Conservation (phyloP, 2,797 vertebrate genomes). For the Fratercula arctica region DNA sequence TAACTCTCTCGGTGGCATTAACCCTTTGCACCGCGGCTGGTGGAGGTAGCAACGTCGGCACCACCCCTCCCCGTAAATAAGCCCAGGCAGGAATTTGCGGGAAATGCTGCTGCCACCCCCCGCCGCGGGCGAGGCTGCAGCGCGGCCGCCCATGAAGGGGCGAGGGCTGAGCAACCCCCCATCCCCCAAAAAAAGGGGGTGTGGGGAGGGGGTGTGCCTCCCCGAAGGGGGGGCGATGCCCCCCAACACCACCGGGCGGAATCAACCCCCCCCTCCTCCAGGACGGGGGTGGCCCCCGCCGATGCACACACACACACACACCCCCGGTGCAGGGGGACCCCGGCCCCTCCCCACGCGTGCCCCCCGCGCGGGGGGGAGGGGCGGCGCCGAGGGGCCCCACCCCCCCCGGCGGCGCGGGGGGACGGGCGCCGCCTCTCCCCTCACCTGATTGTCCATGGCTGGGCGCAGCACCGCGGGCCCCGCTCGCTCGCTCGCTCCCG, state of each 20-base stretch:
- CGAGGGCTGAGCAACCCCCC: neutral
- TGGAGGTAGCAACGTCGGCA: neutral
- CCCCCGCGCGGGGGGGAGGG: neutral
- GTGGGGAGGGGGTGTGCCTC: no score
- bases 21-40: neutral
- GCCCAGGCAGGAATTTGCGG: slow-evolving; percentile 47
- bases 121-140: slow-evolving; percentile 1
- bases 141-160: slow-evolving; percentile 7
- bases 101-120: slow-evolving; percentile 39
- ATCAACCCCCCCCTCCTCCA: neutral
- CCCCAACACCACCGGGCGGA: neutral
- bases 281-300: neutral
- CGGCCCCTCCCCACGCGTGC: neutral
- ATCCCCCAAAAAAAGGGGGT: neutral
- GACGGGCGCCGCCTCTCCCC: slow-evolving; percentile 7
- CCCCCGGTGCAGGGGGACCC: neutral
- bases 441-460: slow-evolving; percentile 81
- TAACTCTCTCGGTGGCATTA: neutral
- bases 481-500: slow-evolving; percentile 48
- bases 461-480: slow-evolving; percentile 70
- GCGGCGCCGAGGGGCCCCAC: neutral
- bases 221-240: neutral
- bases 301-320: neutral
- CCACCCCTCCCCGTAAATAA: neutral
- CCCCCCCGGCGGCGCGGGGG: neutral